These are phyloP conservation scores for Boleophthalmus pectinirostris DNA, from an alignment of 2,113 vertebrate species.

Conservation along the genomic window DNA sequence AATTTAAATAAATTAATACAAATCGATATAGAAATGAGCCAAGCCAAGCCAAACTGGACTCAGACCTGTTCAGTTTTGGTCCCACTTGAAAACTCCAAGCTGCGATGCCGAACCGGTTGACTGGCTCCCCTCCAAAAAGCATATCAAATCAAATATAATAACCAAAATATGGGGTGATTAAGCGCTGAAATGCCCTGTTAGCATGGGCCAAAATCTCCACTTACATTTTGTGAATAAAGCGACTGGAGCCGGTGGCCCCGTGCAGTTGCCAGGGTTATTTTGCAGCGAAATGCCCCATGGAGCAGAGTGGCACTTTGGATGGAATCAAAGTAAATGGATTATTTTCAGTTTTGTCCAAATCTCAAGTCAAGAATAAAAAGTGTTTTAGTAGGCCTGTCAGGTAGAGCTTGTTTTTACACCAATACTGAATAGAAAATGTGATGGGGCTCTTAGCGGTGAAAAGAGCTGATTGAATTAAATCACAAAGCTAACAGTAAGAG, in stretches of 20 bases:
- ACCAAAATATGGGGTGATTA: not conserved
- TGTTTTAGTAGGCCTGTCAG: not conserved
- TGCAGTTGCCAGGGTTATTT: not conserved
- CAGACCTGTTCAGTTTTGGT: not conserved
- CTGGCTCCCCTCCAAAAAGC: not conserved
- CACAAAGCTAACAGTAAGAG: not conserved
- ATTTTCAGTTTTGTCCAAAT: not conserved
- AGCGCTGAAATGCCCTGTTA: not conserved
- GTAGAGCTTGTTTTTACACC: not conserved
- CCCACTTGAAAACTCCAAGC: not conserved
- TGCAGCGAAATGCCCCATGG: not conserved
- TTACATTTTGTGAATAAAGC: not conserved
- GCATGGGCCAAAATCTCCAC: not conserved
- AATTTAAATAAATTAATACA: not conserved
- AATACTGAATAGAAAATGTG: constrained; percentile 1
- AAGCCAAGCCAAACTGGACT: not conserved
- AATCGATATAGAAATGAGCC: not conserved
- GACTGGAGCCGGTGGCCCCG: not conserved
- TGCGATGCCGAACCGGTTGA: not conserved
- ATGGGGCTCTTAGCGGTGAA: not conserved
- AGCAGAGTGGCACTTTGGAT: constrained; percentile 2
- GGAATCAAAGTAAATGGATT: not conserved
- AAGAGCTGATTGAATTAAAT: not conserved
- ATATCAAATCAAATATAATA: not conserved
- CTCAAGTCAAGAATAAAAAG: not conserved